Conservation (phyloP, 2,797 vertebrate species). For the Hyperoplus lanceolatus region DNA sequence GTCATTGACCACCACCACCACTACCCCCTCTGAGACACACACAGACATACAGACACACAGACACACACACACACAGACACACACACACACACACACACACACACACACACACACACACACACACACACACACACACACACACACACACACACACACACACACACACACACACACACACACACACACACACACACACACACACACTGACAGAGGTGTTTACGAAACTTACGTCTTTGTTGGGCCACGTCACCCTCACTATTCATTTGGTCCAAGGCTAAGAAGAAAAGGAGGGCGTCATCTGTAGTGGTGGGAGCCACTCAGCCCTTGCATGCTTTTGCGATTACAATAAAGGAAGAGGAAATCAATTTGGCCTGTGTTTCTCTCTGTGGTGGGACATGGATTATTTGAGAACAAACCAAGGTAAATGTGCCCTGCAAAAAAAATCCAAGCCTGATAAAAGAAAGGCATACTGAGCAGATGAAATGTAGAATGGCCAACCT, state of each 20-base stretch:
- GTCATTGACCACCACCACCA: conserved; percentile 22
- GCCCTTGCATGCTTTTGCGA: conserved; percentile 51
- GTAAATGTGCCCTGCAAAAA: conserved; percentile 60
- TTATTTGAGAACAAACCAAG: conserved; percentile 69
- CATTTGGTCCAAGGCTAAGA: conserved; percentile 70
- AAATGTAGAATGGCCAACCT: conserved; percentile 59
- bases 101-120: background rate
- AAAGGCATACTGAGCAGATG: conserved; percentile 30
- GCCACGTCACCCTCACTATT: conserved; percentile 39
- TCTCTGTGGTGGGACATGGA: conserved; percentile 42
- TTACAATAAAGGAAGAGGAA: conserved; percentile 64
- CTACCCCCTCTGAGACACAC: background rate
- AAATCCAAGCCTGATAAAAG: conserved; percentile 53
- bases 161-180: conserved; percentile 2
- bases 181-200: background rate
- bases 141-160: background rate
- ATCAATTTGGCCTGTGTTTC: conserved; percentile 70
- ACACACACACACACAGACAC: background rate
- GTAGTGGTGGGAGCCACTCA: conserved; percentile 64
- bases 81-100: conserved; percentile 10
- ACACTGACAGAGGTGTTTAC: conserved; percentile 45
- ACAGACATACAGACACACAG: conserved; percentile 1
- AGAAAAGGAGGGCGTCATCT: conserved; percentile 56
- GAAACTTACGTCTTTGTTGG: conserved; percentile 37
- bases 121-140: conserved; percentile 2